phyloP scores from a whole-genome alignment of 2,888 invertebrate species.

The Cheilosia soror region DNA sequence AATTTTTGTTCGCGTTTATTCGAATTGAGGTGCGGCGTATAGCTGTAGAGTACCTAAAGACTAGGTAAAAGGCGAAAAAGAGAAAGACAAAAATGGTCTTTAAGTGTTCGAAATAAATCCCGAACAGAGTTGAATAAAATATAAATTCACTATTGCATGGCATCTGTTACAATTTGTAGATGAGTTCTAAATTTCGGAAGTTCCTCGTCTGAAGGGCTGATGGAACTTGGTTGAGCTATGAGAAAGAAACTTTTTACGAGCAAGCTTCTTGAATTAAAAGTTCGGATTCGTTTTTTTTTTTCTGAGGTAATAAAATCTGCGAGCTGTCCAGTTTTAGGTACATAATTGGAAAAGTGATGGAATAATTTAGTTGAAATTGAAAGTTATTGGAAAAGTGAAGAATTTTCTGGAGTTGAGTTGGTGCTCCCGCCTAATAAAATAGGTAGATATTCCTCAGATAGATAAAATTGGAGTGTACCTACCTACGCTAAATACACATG shows the following conservation, averaged over 20 bases:
- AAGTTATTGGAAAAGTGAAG: constrained; percentile 56
- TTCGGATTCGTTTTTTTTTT: constrained; percentile 19
- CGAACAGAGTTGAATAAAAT: constrained; percentile 59
- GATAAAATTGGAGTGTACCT: too few relatives aligned
- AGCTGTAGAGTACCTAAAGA: too few relatives aligned
- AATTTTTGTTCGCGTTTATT: too few relatives aligned
- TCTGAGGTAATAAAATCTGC: constrained; percentile 57
- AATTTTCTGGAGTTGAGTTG: not conserved
- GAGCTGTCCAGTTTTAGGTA: constrained; percentile 3
- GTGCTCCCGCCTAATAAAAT: too few relatives aligned
- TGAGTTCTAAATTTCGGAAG: constrained; percentile 58
- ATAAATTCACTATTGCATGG: constrained; percentile 64
- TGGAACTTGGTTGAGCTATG: constrained; percentile 4
- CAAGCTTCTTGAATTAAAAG: constrained; percentile 66
- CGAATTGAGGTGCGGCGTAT: not conserved
- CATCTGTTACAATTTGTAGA: constrained; percentile 74
- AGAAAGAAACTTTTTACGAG: constrained; percentile 63
- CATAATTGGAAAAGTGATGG: constrained; percentile 70
- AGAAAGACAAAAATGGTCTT: constrained; percentile 58
- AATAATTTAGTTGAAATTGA: constrained; percentile 52
- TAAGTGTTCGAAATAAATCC: constrained; percentile 65
- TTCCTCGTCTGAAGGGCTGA: constrained; percentile 23
- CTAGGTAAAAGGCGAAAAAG: constrained; percentile 24
- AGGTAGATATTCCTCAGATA: too few relatives aligned
- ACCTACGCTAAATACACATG: too few relatives aligned